These are phyloP conservation scores for Anabacerthia variegaticeps DNA, from an alignment of 2,797 vertebrate genomes.

Conservation along the genomic window DNA sequence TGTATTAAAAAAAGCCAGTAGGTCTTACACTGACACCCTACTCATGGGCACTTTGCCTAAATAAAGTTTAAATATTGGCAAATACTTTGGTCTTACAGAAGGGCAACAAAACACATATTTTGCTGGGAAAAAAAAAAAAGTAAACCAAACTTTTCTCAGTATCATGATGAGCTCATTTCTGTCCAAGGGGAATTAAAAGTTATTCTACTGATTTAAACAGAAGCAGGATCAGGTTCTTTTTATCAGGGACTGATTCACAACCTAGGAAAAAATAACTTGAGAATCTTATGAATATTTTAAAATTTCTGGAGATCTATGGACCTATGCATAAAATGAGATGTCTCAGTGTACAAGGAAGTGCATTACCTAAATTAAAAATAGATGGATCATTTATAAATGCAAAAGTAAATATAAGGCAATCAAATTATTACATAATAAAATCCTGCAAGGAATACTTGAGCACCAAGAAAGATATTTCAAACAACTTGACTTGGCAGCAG, in stretches of 20 bases:
- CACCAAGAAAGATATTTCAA: neutral
- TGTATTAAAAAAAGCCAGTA: neutral
- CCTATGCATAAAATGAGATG: neutral
- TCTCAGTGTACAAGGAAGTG: neutral
- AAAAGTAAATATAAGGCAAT: constrained; percentile 25
- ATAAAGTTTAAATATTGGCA: neutral
- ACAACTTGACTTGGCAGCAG: neutral
- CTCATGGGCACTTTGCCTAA: neutral
- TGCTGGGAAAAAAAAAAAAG: neutral
- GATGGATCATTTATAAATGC: constrained; percentile 15
- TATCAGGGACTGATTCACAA: neutral
- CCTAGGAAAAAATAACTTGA: neutral
- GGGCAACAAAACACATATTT: neutral
- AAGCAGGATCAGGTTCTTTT: neutral
- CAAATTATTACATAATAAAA: constrained; percentile 10
- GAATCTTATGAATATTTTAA: constrained; percentile 5
- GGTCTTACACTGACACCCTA: neutral
- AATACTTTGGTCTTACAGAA: neutral
- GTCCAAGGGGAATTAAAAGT: neutral
- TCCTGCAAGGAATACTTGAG: neutral
- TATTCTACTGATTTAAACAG: constrained; percentile 7
- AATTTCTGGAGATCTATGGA: neutral
- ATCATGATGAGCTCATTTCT: neutral
- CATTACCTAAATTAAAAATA: constrained; percentile 32
- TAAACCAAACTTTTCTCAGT: neutral